Percentiles rank a stretch among this genome's conserved stretches.
These are phyloP conservation scores for Sebastes baramenuke DNA, from an alignment of 2,797 vertebrate genomes.

Conservation along the genomic window DNA sequence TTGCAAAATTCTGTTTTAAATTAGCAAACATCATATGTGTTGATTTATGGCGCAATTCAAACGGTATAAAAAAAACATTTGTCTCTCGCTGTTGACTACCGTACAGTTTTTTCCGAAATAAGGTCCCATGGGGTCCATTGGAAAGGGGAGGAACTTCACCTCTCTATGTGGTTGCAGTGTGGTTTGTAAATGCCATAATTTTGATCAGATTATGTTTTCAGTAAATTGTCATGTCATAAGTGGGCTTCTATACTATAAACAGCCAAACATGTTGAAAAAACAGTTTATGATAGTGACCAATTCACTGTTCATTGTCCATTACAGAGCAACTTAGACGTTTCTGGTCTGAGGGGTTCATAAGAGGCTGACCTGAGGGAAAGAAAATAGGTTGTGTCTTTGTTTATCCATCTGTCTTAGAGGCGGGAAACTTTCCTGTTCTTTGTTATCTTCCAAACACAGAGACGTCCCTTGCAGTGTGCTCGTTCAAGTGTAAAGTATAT, in stretches of 20 bases:
- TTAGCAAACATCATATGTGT: no score
- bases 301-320: not conserved
- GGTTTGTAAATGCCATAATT: not conserved
- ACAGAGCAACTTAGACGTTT: not conserved
- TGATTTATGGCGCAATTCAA: no score
- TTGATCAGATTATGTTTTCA: not conserved
- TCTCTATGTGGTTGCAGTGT: no score
- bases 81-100: no score
- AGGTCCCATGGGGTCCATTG: no score
- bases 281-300: not conserved
- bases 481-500: not conserved
- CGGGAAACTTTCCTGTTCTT: not conserved
- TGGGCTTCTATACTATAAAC: not conserved
- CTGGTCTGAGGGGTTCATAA: not conserved
- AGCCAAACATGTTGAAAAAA: not conserved
- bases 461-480: not conserved
- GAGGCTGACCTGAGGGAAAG: not conserved
- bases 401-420: constrained; percentile 20
- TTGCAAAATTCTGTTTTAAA: no score
- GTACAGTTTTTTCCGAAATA: no score
- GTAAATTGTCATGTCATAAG: not conserved
- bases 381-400: constrained; percentile 21
- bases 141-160: no score
- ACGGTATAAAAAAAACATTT: no score
- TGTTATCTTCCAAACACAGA: constrained; percentile 23